These are phyloP conservation scores for Ophonus ardosiacus DNA, from an alignment of 2,888 invertebrate genomes.

Conservation along the genomic window DNA sequence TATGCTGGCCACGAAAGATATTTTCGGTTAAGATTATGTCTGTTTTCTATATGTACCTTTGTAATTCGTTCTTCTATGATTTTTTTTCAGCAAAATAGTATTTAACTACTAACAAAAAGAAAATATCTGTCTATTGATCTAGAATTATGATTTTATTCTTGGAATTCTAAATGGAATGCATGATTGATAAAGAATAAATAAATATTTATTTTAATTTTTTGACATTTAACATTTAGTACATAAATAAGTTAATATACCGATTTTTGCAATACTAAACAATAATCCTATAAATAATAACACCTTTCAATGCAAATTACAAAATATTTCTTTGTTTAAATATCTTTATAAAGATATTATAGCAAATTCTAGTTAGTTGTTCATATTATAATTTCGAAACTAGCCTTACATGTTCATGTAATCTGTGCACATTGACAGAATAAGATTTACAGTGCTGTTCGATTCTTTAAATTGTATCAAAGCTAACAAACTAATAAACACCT, in stretches of 20 bases:
- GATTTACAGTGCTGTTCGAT: conserved; percentile 30
- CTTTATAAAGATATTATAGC: background rate
- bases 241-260: background rate
- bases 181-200: too few species aligned
- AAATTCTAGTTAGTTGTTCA: background rate
- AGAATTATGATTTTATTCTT: too few species aligned
- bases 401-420: conserved; percentile 28
- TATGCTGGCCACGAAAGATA: too few species aligned
- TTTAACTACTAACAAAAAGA: too few species aligned
- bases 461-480: conserved; percentile 53
- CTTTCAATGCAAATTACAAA: background rate
- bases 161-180: too few species aligned
- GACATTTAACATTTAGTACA: too few species aligned
- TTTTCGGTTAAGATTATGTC: too few species aligned
- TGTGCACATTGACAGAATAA: conserved; percentile 35
- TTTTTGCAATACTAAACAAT: background rate
- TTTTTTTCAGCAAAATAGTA: too few species aligned
- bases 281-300: background rate
- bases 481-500: conserved; percentile 60
- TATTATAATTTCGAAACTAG: conserved; percentile 38
- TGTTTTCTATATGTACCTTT: too few species aligned
- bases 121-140: too few species aligned
- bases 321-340: background rate
- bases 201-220: too few species aligned
- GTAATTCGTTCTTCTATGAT: too few species aligned